Evolutionary conservation across 2,888 invertebrate species (phyloP), one percentile per base, ranked within the genome.

Genomic region (Drosophila kambysellisi): DNA sequence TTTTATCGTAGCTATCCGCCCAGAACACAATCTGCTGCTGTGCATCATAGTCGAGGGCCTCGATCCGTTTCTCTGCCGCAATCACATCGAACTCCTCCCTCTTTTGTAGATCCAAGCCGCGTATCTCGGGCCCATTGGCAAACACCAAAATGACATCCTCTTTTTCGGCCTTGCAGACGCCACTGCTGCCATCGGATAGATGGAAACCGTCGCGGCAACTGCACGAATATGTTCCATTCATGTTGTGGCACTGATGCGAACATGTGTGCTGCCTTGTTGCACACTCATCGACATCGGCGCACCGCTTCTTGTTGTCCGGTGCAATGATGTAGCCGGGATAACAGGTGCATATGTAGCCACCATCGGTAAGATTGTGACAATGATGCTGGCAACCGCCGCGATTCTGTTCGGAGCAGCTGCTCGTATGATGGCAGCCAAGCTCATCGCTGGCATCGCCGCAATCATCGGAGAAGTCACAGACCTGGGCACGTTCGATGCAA

Each of bases 371-470:
- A 92, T 98, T 97, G 73, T 96, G 96, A 91, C 99, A 99, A 90
- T 96, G 96, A 91, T 99, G 98, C 91, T 98, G 96, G 93, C 99
- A 99, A 0, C 98, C 98, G 17, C 99, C 98, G 92, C 94, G 91
- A 62, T 93, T 94, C 53, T 92, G 89, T 68, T 94, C 94, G 17
- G 93, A 94, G 91, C 96, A 96, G 32, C 94, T 94, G 83, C 94
- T 95, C 46, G 94, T 94, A 81, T 95, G 96, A 85, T 96, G 98
- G 91, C 99, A 99, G 59, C 98, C 98, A 53, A 96, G 94, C 93
- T 98, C 98, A 91, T 98, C 98, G 2, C 97, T 97, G 53, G 95
- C 95, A 92, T 98, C 98, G 0, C 97, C 98, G 91, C 98, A 98
- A 92, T 99, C 98, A 91, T 98, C 97, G 0, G 96, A 95, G 83